A percentile compares a stretch with the other conserved stretches of the same genome.
Conservation (phyloP, 1,140 invertebrate genomes). For the Drosophila pseudoobscura region DNA sequence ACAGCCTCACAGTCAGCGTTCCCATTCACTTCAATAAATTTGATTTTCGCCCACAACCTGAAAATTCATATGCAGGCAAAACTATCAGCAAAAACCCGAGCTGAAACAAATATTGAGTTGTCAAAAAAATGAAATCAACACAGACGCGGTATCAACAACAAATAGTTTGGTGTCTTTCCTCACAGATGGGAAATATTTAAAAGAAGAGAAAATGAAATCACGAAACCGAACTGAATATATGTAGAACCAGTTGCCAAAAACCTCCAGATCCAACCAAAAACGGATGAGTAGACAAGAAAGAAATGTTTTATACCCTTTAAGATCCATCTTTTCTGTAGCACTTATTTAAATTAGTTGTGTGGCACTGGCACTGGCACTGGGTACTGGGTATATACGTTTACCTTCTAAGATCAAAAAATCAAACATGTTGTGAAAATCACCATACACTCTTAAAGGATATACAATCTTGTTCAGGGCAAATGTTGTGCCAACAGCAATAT, state of each 20-base stretch:
- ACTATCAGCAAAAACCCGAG: constrained; percentile 14
- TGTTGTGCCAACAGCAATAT: constrained; percentile 59
- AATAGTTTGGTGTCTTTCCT: constrained; percentile 69
- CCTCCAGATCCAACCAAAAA: neutral
- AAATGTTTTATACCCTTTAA: too few species aligned
- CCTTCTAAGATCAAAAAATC: too few species aligned
- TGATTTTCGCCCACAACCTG: constrained; percentile 25
- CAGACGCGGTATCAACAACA: constrained; percentile 23
- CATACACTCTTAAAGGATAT: too few species aligned
- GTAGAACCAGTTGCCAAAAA: constrained; percentile 40
- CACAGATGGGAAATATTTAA: constrained; percentile 53
- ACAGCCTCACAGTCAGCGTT: neutral
- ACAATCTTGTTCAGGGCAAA: constrained; percentile 30
- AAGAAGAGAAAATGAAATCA: constrained; percentile 23
- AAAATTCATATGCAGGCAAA: constrained; percentile 59
- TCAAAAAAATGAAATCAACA: constrained; percentile 22
- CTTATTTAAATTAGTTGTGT: too few species aligned
- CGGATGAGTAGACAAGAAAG: neutral
- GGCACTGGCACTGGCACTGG: too few species aligned
- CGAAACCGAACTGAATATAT: constrained; percentile 19
- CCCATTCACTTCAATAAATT: constrained; percentile 68
- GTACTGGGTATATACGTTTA: too few species aligned
- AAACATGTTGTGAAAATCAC: too few species aligned
- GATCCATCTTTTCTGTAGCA: too few species aligned
- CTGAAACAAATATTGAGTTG: neutral